Conservation (phyloP, 1,140 invertebrate genomes). For the Heliconius nattereri region DNA sequence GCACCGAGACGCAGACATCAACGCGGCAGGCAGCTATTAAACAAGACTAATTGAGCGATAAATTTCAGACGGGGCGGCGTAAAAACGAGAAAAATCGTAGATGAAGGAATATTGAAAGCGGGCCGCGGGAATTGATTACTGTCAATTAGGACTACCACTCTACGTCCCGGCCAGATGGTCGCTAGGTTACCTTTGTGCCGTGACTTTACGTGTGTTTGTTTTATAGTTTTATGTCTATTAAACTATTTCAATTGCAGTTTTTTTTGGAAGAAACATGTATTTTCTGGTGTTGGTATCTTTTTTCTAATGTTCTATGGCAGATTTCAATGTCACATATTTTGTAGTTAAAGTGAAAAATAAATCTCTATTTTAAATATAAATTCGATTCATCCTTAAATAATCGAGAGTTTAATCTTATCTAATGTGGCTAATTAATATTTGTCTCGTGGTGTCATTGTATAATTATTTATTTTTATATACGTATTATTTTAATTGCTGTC, state of each 20-base stretch:
- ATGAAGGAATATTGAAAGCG: constrained; percentile 81
- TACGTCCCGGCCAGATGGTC: constrained; percentile 63
- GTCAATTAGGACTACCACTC: constrained; percentile 73
- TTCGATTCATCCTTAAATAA: too few relatives aligned
- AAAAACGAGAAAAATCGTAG: constrained; percentile 81
- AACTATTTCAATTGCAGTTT: background rate
- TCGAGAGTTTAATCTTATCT: too few relatives aligned
- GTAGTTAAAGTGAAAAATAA: too few relatives aligned
- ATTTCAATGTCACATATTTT: too few relatives aligned
- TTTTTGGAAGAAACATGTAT: too few relatives aligned
- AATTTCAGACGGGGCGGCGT: constrained; percentile 76
- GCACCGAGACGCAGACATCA: constrained; percentile 76
- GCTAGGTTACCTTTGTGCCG: constrained; percentile 18
- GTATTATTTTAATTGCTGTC: too few relatives aligned
- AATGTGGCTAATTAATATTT: too few relatives aligned
- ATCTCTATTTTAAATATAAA: too few relatives aligned
- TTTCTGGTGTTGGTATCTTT: too few relatives aligned
- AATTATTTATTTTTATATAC: too few relatives aligned
- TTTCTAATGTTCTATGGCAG: too few relatives aligned
- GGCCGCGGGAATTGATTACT: constrained; percentile 75
- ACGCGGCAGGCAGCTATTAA: constrained; percentile 79
- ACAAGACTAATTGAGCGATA: constrained; percentile 82
- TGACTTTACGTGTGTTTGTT: background rate
- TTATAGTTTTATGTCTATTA: background rate
- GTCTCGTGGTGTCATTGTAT: too few relatives aligned